Base-by-base conservation (phyloP, 2,888 invertebrate genomes). In the Coelopa pilipes region DNA sequence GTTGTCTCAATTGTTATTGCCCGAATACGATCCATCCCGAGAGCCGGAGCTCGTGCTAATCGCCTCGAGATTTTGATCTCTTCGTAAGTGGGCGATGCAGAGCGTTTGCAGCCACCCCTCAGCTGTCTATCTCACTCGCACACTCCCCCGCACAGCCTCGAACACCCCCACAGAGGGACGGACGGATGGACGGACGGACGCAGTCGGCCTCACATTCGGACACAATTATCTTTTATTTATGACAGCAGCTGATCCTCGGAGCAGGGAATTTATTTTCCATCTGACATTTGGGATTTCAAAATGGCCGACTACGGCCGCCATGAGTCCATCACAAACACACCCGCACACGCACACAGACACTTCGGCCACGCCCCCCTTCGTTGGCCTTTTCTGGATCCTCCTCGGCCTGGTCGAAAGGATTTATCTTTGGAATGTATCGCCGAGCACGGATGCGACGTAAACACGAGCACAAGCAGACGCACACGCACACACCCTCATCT, bases 211-310 rank as follows among this genome's bases (percentile, higher is more conserved):
- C 53, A 53, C 53, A 53, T n/a, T 15, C 53, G n/a, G 13, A 53
- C 53, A 53, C 34, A 53, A 53, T 53, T 53, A 53, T 62, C 15
- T 62, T 62, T 62, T 62, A 62, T 62, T 62, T 62, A 62, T 62
- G 62, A 62, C 34, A 34, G 62, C 45, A 62, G 62, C 62, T 62
- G 62, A 24, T 34, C 62, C 13, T 53, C 53, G 10, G n/a, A 53
- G n/a, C 53, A 53, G 34, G 7, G 34, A 53, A 53, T 53, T 62
- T 62, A 62, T 62, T 62, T 62, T 21, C 62, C n/a, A n/a, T n/a
- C 24, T 34, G 34, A 34, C 34, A 34, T 34, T 34, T 34, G 34
- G 34, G 34, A 34, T 34, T 34, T 34, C 34, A 34, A 34, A 34
- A 34, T 34, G 34, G 34, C 34, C 34, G 34, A 34, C 34, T 34